A percentile compares a stretch with the other conserved stretches of the same genome.
Evolutionary conservation across 2,797 vertebrate species (phyloP).

Genomic region (Kryptolebias ocellatus): DNA sequence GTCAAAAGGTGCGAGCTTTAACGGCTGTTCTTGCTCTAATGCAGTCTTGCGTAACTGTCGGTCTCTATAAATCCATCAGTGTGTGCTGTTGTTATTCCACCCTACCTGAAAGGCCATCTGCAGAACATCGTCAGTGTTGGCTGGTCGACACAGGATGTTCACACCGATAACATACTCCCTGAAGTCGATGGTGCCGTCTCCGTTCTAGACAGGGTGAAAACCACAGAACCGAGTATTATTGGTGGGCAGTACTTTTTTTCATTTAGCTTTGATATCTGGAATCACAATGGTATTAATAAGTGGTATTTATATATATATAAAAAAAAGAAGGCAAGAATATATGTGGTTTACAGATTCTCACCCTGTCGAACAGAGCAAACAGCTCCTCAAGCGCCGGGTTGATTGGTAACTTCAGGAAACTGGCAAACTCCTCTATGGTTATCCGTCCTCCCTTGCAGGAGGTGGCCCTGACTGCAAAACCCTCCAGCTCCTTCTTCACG

Average conservation of each 20-base stretch:
- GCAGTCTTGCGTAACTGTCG: background rate
- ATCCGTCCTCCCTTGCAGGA: constrained; percentile 93
- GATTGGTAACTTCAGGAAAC: constrained; percentile 90
- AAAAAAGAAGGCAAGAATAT: background rate
- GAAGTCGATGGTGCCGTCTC: constrained; percentile 96
- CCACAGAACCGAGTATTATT: background rate
- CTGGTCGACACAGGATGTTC: constrained; percentile 92
- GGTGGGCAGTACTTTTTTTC: too few relatives aligned
- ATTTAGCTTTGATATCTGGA: too few relatives aligned
- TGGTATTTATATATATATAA: too few relatives aligned
- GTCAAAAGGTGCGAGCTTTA: background rate
- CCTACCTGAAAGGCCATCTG: constrained; percentile 92
- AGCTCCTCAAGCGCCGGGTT: constrained; percentile 88
- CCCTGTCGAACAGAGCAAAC: constrained; percentile 95
- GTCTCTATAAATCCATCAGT: background rate
- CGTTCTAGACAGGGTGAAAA: constrained; percentile 78
- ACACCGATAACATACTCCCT: constrained; percentile 99
- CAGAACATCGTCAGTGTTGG: constrained; percentile 94
- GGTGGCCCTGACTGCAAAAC: constrained; percentile 88
- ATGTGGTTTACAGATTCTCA: constrained; percentile 66
- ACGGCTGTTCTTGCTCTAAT: background rate
- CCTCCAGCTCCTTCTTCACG: constrained; percentile 88
- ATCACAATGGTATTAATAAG: too few relatives aligned
- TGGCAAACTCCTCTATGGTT: constrained; percentile 90
- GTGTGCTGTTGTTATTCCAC: constrained; percentile 2